Evolutionary conservation across 2,888 invertebrate species (phyloP).

Genomic region (Drosophila kanekoi): DNA sequence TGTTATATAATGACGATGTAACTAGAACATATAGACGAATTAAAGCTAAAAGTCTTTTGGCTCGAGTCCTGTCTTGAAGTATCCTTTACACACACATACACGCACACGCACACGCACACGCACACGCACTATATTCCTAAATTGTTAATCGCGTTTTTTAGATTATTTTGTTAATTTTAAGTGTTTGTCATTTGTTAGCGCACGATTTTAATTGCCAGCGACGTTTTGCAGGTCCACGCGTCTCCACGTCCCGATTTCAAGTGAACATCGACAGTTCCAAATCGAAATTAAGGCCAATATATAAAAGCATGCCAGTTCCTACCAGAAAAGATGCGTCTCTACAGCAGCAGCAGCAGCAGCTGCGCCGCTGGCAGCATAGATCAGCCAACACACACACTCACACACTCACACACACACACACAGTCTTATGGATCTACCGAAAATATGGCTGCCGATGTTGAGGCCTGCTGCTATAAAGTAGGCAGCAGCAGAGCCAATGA

Average conservation of each 20-base stretch:
- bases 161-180: constrained; percentile 37
- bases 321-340: constrained; percentile 70
- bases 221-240: constrained; percentile 83
- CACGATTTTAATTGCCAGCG: constrained; percentile 73
- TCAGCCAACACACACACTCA: constrained; percentile 44
- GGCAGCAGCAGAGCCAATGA: constrained; percentile 65
- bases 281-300: constrained; percentile 83
- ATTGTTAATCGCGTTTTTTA: constrained; percentile 18
- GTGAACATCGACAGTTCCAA: constrained; percentile 85
- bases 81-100: constrained; percentile 35
- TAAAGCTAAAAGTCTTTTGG: constrained; percentile 16
- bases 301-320: constrained; percentile 73
- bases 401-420: constrained; percentile 29
- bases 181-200: constrained; percentile 52
- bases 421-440: constrained; percentile 55
- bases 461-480: constrained; percentile 53
- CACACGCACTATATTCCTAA: constrained; percentile 9
- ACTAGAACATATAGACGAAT: constrained; percentile 7
- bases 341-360: constrained; percentile 53
- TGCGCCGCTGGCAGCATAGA: constrained; percentile 60
- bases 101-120: constrained; percentile 22
- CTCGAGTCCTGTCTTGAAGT: constrained; percentile 14
- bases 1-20: constrained; percentile 40
- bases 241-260: constrained; percentile 85
- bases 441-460: constrained; percentile 60